These are phyloP conservation scores for Doryteuthis pealeii DNA, from an alignment of 1,140 invertebrate genomes.

Conservation along the genomic window DNA sequence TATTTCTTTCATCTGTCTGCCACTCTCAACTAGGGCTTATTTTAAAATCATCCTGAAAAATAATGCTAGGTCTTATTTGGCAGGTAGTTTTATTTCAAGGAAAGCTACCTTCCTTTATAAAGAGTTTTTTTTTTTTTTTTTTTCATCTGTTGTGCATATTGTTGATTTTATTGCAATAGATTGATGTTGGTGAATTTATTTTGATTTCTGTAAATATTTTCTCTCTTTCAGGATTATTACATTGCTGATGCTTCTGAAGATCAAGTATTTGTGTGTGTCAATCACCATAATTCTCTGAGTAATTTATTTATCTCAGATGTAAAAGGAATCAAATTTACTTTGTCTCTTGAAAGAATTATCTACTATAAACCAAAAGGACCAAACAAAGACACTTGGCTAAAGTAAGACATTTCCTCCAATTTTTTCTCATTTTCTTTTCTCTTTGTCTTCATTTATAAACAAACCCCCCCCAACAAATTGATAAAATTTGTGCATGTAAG, in stretches of 20 bases:
- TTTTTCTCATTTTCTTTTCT: background rate
- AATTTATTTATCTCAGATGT: slow-evolving; percentile 73
- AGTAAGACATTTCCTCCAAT: slow-evolving; percentile 63
- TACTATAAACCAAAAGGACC: slow-evolving; percentile 73
- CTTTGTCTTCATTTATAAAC: background rate
- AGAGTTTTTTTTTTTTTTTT: too few relatives aligned
- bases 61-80: too few relatives aligned
- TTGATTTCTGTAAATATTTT: too few relatives aligned
- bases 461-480: too few relatives aligned
- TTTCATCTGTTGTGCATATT: too few relatives aligned
- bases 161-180: too few relatives aligned
- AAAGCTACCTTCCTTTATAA: too few relatives aligned
- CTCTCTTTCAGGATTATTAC: slow-evolving; percentile 69
- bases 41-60: too few relatives aligned
- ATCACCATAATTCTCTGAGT: slow-evolving; percentile 72
- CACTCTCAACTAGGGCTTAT: too few relatives aligned
- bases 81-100: too few relatives aligned
- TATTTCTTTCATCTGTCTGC: too few relatives aligned
- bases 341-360: slow-evolving; percentile 80
- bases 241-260: slow-evolving; percentile 80
- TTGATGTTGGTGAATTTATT: slow-evolving; percentile 42
- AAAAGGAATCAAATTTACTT: slow-evolving; percentile 66
- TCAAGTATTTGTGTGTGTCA: slow-evolving; percentile 79
- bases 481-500: too few relatives aligned
- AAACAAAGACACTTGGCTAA: slow-evolving; percentile 79